Evolutionary conservation across 2,113 vertebrate species (phyloP).

Genomic region (Phrynocephalus versicolor): DNA sequence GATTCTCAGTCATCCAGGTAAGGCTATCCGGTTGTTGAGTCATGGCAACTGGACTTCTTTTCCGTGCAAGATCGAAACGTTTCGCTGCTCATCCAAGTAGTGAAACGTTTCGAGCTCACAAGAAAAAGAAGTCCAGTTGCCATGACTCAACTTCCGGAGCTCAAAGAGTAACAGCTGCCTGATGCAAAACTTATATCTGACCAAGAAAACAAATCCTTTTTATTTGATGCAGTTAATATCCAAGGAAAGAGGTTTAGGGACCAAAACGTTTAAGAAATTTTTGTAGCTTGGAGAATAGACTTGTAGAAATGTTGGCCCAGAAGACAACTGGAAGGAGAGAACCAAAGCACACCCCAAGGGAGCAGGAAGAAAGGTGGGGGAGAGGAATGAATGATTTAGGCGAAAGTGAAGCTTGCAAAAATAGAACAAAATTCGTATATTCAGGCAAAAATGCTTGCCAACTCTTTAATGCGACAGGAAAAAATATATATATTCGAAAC

Average conservation of each 20-base stretch:
- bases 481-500: not conserved
- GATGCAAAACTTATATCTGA: too few species aligned
- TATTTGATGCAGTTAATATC: not conserved
- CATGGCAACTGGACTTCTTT: too few species aligned
- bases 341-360: constrained; percentile 13
- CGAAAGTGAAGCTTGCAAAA: constrained; percentile 48
- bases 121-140: too few species aligned
- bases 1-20: too few species aligned
- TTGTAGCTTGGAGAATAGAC: too few species aligned
- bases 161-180: too few species aligned
- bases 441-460: constrained; percentile 55
- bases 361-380: not conserved
- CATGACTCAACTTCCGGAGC: too few species aligned
- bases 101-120: too few species aligned
- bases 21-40: too few species aligned
- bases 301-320: constrained; percentile 34
- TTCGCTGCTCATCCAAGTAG: too few species aligned
- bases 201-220: too few species aligned
- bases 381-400: not conserved
- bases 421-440: constrained; percentile 64
- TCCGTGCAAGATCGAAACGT: too few species aligned
- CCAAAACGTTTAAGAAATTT: not conserved
- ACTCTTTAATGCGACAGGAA: constrained; percentile 51
- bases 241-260: not conserved
- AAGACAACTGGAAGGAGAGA: constrained; percentile 45